Evolutionary conservation across 1,140 invertebrate genomes (phyloP), one percentile per base, ranked within the genome.

Genomic region (Argopecten irradians): DNA sequence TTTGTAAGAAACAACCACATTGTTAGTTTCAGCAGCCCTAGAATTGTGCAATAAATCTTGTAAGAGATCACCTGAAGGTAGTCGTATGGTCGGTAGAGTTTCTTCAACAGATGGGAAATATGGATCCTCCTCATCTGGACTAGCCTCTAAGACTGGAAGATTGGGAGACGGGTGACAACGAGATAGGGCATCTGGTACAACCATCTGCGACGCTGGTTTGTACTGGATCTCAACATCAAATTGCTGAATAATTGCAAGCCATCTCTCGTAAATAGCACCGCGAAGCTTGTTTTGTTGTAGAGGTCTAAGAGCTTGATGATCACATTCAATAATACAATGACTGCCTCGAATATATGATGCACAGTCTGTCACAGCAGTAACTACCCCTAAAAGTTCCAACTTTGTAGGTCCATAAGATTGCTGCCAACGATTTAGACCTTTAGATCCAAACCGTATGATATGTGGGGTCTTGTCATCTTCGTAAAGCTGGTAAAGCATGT

Each of bases 221-320:
- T n/a, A n/a, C n/a, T n/a, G n/a, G n/a, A 86, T 41, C 7, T 86
- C 85, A 41, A 86, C 9, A 7, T 19, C 34, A 46, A 43, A 86
- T 9, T 86, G 35, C 36, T 86, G 39, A 1, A 86, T 3, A n/a
- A 89, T 86, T 82, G 84, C 84, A n/a, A 89, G 8, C 43, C 46
- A 89, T 82, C 88, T 7, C 35, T 89, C 88, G 46, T 89, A 89
- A 82, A 89, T 89, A 32, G 88, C 88, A n/a, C 84, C 87, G 32
- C 85, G 84, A 5, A 88, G 28, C n/a, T 85, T 84, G 34, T 88
- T 85, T 36, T 85, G 83, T 32, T 71, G 36, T 22, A 88, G 34
- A 9, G 87, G 86, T 82, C 85, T 85, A 14, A 88, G 35, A 28
- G 87, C 87, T 36, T 88, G 83, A 35, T 88, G 87, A 28, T 85